These are phyloP conservation scores for Aphodius sticticus DNA, from an alignment of 2,888 invertebrate species.

Conservation along the genomic window DNA sequence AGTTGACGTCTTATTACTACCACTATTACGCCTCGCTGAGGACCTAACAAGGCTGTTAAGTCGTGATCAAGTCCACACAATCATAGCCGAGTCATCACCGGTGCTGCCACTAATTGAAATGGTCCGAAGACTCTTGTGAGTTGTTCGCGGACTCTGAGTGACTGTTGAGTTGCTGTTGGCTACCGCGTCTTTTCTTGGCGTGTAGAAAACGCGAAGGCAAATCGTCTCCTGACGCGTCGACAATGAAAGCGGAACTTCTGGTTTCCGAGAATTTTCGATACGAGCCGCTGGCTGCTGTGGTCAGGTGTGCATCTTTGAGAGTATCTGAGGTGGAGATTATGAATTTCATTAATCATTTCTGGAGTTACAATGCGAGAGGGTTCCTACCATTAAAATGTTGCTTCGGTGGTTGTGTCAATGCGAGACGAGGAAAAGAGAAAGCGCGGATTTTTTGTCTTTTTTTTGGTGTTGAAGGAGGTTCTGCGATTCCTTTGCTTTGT, in stretches of 20 bases:
- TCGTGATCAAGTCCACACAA: constrained; percentile 49
- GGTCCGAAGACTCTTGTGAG: neutral
- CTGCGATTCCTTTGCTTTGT: too few species aligned
- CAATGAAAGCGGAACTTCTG: neutral
- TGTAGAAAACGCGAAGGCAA: neutral
- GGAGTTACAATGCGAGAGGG: neutral
- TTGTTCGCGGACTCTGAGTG: neutral
- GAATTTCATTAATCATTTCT: neutral
- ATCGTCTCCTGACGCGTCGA: neutral
- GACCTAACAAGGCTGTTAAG: constrained; percentile 52
- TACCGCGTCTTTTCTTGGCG: constrained; percentile 9
- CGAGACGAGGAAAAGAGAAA: too few species aligned
- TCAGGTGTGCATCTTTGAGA: neutral
- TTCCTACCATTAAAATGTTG: too few species aligned
- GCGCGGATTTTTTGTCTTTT: too few species aligned
- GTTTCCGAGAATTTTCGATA: neutral
- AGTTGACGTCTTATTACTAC: constrained; percentile 57
- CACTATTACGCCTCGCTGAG: constrained; percentile 52
- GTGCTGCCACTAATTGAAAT: neutral
- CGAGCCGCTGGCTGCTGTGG: neutral
- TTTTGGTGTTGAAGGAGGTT: too few species aligned
- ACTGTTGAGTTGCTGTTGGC: neutral
- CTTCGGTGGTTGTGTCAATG: too few species aligned
- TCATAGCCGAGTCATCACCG: constrained; percentile 10
- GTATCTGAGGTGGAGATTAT: neutral